phyloP scores from a whole-genome alignment of 2,888 invertebrate genomes.

The Tupiocoris notatus region DNA sequence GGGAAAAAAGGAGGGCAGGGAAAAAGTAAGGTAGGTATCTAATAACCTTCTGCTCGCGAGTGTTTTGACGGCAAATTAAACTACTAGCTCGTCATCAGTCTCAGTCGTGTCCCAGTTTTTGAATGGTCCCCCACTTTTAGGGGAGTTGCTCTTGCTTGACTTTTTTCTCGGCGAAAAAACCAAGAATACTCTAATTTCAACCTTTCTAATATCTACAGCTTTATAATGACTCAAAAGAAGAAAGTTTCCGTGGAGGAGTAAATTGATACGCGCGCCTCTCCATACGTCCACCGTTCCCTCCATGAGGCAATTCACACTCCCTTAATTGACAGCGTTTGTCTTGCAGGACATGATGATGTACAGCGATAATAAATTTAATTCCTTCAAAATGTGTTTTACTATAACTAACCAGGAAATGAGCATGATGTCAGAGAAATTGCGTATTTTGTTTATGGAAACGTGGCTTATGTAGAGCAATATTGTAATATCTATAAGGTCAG shows the following conservation, averaged over 20 bases:
- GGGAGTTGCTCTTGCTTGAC: neutral
- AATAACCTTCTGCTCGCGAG: constrained; percentile 10
- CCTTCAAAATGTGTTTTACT: too few species aligned
- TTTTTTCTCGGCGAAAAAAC: neutral
- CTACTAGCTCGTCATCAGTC: constrained; percentile 32
- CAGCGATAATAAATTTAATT: too few species aligned
- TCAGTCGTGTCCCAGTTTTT: neutral
- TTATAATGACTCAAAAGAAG: neutral
- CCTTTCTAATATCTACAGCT: neutral
- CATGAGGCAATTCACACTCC: neutral
- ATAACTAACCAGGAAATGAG: too few species aligned
- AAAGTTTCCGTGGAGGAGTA: neutral
- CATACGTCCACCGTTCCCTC: neutral
- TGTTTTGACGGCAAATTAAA: constrained; percentile 39
- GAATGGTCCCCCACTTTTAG: too few species aligned
- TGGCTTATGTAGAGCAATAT: too few species aligned
- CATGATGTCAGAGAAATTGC: too few species aligned
- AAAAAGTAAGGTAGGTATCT: neutral
- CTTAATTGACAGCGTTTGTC: neutral
- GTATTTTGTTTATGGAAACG: too few species aligned
- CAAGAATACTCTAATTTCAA: neutral
- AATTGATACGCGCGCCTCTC: neutral
- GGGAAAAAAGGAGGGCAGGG: neutral
- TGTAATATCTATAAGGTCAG: too few species aligned
- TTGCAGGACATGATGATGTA: neutral